Evolutionary conservation across 1,140 invertebrate genomes (phyloP).

Genomic region (Arctopsyche grandis): DNA sequence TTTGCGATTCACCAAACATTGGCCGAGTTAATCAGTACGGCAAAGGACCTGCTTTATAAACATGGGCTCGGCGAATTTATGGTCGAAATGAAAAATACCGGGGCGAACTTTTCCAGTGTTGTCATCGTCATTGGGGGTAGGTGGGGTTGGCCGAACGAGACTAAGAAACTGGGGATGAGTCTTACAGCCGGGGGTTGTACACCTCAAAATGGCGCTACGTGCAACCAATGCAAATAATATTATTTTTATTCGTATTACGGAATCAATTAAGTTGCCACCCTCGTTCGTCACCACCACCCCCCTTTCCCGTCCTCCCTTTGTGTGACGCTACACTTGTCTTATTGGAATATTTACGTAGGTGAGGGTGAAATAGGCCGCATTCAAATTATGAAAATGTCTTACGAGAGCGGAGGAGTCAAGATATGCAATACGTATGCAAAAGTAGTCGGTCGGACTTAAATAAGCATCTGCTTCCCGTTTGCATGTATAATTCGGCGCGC

Average conservation of each 20-base stretch:
- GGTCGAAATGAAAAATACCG: slow-evolving; percentile 25
- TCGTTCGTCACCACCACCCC: background rate
- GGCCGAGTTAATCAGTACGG: slow-evolving; percentile 8
- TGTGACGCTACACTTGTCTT: slow-evolving; percentile 37
- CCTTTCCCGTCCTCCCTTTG: background rate
- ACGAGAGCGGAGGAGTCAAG: background rate
- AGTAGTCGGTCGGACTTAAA: too few species aligned
- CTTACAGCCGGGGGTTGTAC: too few species aligned
- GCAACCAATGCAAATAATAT: slow-evolving; percentile 51
- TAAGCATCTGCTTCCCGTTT: too few species aligned
- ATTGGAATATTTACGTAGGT: slow-evolving; percentile 46
- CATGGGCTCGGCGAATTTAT: slow-evolving; percentile 20
- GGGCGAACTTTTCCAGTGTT: slow-evolving; percentile 2
- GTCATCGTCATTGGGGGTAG: background rate
- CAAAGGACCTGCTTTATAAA: slow-evolving; percentile 16
- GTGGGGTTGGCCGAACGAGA: background rate
- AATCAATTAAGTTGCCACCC: slow-evolving; percentile 48
- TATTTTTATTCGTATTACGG: slow-evolving; percentile 52
- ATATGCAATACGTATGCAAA: background rate
- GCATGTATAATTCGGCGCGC: too few species aligned
- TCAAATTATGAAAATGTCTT: slow-evolving; percentile 1
- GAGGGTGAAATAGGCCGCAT: background rate
- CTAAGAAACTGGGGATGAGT: background rate
- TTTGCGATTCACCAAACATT: slow-evolving; percentile 17
- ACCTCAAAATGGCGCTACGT: slow-evolving; percentile 45